Base-by-base conservation (phyloP, 2,888 invertebrate genomes). In the Zele albiditarsus region DNA sequence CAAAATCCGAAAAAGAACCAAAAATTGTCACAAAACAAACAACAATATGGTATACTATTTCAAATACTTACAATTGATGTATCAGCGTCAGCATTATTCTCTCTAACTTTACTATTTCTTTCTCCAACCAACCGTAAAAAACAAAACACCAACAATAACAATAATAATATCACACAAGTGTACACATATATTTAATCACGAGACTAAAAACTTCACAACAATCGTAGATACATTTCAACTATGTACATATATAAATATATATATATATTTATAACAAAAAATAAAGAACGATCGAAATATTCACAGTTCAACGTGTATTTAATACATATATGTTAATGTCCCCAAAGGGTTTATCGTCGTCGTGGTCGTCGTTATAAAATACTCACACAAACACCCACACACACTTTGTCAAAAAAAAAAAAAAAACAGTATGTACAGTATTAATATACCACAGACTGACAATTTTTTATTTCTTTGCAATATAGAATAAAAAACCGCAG, bases 41-140 rank as follows among this genome's bases (percentile, higher is more conserved):
- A 14, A 49, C 53, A 53, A 53, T 53, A 53, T 53, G 53, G 53
- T 53, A 23, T 53, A n/a, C n/a, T n/a, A 46, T 46, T 46, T 46
- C 2, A 46, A 46, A 53, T 53, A 53, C 53, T 53, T 8, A 53
- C 53, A 53, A 20, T 20, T 20, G 53, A 20, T 53, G 53, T 53
- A 20, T 53, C 8, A 53, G 20, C 53, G 53, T 53, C 20, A 53
- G 53, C 53, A 53, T 53, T n/a, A 20, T n/a, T 53, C n/a, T 53
- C 6, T 53, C 4, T 5, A 20, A 20, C 10, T n/a, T 31, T 53
- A 4, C n/a, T 53, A 3, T 53, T n/a, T 53, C 20, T 8, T 20
- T 20, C 8, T 6, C 20, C 8, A 42, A 53, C 8, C 1, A 53
- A 53, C 16, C 5, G 20, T 8, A 23, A 20, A 53, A 20, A 53